Conservation (phyloP, 1,140 invertebrate species). For the Manduca sexta region DNA sequence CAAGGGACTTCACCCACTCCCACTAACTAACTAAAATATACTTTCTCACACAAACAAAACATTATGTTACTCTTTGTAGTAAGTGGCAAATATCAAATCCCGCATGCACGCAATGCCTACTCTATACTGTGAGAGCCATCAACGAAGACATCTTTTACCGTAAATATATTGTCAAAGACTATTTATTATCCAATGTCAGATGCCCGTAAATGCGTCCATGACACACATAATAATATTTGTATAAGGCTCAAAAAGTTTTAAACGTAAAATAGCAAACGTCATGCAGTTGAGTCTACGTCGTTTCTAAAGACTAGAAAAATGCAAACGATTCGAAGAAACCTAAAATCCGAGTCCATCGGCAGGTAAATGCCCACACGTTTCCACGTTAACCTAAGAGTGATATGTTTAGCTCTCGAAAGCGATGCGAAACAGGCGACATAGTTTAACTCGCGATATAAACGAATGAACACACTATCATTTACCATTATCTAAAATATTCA, state of each 20-base stretch:
- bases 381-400: slow-evolving; percentile 23
- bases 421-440: slow-evolving; percentile 1
- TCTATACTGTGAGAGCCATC: slow-evolving; percentile 8
- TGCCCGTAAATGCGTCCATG: slow-evolving; percentile 25
- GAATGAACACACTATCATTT: slow-evolving; percentile 4
- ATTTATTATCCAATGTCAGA: slow-evolving; percentile 14
- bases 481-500: slow-evolving; percentile 31
- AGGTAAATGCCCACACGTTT: slow-evolving; percentile 29
- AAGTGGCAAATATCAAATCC: slow-evolving; percentile 1
- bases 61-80: slow-evolving; percentile 5
- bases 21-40: background rate
- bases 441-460: background rate
- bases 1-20: background rate
- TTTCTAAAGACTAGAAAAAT: slow-evolving; percentile 68
- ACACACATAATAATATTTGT: slow-evolving; percentile 4
- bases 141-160: slow-evolving; percentile 17
- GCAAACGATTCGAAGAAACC: slow-evolving; percentile 53
- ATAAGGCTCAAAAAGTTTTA: slow-evolving; percentile 14
- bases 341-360: slow-evolving; percentile 25
- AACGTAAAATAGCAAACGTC: slow-evolving; percentile 29
- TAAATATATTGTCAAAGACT: slow-evolving; percentile 14
- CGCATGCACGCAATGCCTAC: slow-evolving; percentile 1
- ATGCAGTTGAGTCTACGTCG: slow-evolving; percentile 42
- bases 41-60: background rate
- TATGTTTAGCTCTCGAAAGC: slow-evolving; percentile 39